These are phyloP conservation scores for Urocynchramus pylzowi DNA, from an alignment of 2,113 vertebrate species.

Conservation along the genomic window DNA sequence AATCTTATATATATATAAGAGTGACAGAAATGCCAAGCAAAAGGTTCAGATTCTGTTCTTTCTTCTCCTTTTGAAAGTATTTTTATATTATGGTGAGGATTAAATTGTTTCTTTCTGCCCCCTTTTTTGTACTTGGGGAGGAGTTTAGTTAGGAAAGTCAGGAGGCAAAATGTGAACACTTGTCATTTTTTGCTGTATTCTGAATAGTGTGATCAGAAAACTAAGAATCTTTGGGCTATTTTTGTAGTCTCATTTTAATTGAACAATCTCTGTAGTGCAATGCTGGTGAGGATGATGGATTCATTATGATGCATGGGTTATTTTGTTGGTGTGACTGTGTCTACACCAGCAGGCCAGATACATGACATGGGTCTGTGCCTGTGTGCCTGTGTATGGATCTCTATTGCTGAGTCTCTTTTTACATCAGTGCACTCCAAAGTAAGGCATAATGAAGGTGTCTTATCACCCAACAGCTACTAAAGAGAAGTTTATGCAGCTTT, in stretches of 20 bases:
- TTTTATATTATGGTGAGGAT: neutral
- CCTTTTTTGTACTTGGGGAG: neutral
- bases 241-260: neutral
- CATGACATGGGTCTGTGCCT: rapidly evolving
- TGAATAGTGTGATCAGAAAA: neutral
- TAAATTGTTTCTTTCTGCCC: neutral
- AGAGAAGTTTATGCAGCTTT: neutral
- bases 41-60: neutral
- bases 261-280: neutral
- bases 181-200: neutral
- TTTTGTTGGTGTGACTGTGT: neutral
- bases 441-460: neutral
- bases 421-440: neutral
- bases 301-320: neutral
- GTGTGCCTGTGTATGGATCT: neutral
- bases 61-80: neutral
- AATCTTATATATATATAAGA: neutral
- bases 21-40: neutral
- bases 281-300: neutral
- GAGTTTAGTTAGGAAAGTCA: neutral
- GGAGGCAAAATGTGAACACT: neutral
- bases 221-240: neutral
- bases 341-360: neutral
- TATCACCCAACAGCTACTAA: neutral
- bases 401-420: neutral